Evolutionary conservation across 1,140 invertebrate genomes (phyloP).

Genomic region (Drosophila orosa): DNA sequence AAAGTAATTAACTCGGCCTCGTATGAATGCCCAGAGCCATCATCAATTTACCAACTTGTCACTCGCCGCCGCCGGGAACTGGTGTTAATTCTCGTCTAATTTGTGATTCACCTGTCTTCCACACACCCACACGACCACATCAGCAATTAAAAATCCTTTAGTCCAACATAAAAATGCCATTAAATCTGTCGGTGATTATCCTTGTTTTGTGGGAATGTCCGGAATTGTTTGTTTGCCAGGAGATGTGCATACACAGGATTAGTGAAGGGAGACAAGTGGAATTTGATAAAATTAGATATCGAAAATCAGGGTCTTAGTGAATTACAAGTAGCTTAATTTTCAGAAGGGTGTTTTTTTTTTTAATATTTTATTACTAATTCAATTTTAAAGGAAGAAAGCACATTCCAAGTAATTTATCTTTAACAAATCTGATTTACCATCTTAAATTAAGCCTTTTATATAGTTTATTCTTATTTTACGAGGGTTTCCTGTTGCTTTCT

Average conservation of each 20-base stretch:
- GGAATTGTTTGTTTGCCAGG: slow-evolving; percentile 24
- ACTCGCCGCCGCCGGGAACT: slow-evolving; percentile 29
- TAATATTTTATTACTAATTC: background rate
- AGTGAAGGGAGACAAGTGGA: slow-evolving; percentile 1
- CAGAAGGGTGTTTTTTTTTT: background rate
- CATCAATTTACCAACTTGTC: slow-evolving; percentile 56
- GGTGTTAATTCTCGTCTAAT: slow-evolving; percentile 70
- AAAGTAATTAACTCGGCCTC: slow-evolving; percentile 69
- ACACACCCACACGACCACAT: slow-evolving; percentile 28
- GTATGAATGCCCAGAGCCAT: slow-evolving; percentile 52
- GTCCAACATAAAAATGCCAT: slow-evolving; percentile 76
- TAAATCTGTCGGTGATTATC: slow-evolving; percentile 72
- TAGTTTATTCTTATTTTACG: too few species aligned
- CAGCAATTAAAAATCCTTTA: slow-evolving; percentile 80
- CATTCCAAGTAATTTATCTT: too few species aligned
- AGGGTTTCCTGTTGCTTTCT: background rate
- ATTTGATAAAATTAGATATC: background rate
- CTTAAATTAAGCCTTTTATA: background rate
- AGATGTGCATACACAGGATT: slow-evolving; percentile 5
- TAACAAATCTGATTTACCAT: background rate
- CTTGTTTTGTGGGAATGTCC: slow-evolving; percentile 42
- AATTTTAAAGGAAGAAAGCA: background rate
- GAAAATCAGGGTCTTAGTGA: background rate
- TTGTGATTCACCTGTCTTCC: slow-evolving; percentile 58
- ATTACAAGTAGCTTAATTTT: too few species aligned